phyloP scores from a whole-genome alignment of 2,888 invertebrate genomes.

The Aporophyla lueneburgensis region DNA sequence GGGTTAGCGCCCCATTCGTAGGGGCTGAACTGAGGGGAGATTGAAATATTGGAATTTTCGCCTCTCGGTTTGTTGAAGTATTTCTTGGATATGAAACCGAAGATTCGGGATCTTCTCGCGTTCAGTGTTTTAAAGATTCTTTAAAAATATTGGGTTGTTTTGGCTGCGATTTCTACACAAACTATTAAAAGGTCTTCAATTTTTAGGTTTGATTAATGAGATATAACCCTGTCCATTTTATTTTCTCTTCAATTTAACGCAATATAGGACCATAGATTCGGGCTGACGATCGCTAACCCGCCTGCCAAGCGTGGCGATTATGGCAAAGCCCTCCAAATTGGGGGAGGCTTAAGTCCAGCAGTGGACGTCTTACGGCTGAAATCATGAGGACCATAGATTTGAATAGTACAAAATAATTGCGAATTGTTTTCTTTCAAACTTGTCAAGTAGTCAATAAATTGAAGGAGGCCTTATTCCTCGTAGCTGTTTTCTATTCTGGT shows the following conservation, averaged over 20 bases:
- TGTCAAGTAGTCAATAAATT: not conserved
- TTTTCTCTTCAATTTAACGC: not conserved
- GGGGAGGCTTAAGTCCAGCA: no score
- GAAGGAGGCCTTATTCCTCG: not conserved
- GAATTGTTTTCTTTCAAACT: not conserved
- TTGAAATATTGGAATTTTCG: constrained; percentile 64
- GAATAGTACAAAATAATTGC: not conserved
- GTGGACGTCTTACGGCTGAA: no score
- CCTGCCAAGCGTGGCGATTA: no score
- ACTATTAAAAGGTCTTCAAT: no score
- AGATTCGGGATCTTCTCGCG: not conserved
- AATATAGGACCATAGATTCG: no score
- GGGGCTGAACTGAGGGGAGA: constrained; percentile 53
- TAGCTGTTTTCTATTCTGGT: constrained; percentile 23
- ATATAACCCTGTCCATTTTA: not conserved
- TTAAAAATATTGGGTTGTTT: not conserved
- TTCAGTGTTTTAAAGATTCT: not conserved
- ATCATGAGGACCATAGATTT: not conserved
- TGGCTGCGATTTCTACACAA: no score
- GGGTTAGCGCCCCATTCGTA: constrained; percentile 72
- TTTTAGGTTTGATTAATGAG: not conserved
- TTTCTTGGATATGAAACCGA: constrained; percentile 31
- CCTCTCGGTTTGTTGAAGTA: constrained; percentile 22
- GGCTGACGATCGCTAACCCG: no score
- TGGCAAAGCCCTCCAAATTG: no score